Conservation (phyloP, 2,888 invertebrate genomes). For the Lymantria dispar region DNA sequence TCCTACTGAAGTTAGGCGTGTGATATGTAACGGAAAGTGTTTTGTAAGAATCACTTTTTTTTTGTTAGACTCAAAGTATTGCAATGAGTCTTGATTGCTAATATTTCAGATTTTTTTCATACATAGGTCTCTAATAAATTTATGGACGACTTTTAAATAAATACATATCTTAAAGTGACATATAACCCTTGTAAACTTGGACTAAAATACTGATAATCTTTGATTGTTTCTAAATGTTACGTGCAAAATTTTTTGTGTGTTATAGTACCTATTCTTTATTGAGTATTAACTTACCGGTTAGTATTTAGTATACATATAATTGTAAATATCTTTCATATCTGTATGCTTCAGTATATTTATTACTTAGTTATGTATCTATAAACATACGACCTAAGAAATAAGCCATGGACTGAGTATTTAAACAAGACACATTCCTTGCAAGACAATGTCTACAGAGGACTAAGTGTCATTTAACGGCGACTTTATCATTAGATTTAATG, state of each 20-base stretch:
- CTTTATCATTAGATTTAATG: not conserved
- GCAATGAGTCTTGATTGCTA: too few species aligned
- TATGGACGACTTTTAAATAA: constrained; percentile 17
- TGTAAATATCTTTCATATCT: constrained; percentile 35
- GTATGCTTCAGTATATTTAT: constrained; percentile 31
- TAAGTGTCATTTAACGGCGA: not conserved
- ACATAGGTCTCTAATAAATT: too few species aligned
- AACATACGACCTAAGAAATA: constrained; percentile 18
- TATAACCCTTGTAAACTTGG: constrained; percentile 22
- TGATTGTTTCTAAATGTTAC: too few species aligned
- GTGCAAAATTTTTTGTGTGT: too few species aligned
- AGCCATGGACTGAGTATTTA: constrained; percentile 25
- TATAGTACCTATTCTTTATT: too few species aligned
- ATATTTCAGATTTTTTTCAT: too few species aligned
- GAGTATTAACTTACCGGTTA: constrained; percentile 29
- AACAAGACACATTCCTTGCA: constrained; percentile 7
- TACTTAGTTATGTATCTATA: constrained; percentile 7
- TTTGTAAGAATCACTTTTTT: not conserved
- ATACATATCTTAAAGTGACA: constrained; percentile 32
- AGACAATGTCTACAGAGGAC: constrained; percentile 3
- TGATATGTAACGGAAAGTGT: constrained; percentile 14
- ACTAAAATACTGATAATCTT: too few species aligned
- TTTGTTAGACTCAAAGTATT: too few species aligned
- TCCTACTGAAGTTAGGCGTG: constrained; percentile 28
- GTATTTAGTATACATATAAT: constrained; percentile 23